Conservation (phyloP, 1,140 invertebrate genomes). For the Drosophila grimshawi region DNA sequence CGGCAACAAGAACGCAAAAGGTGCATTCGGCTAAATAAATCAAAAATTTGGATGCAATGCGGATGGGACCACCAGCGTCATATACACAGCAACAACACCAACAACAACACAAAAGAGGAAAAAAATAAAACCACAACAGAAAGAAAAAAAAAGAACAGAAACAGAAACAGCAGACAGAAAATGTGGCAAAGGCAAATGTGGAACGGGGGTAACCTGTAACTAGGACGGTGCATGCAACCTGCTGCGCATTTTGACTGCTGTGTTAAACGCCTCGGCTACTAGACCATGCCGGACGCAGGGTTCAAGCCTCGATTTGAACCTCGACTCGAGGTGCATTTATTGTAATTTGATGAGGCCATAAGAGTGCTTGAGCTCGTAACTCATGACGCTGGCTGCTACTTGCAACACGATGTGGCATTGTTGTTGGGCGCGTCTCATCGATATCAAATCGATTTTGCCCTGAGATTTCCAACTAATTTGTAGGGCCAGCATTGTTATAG, state of each 20-base stretch:
- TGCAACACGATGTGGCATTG: conserved; percentile 41
- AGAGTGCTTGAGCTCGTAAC: conserved; percentile 58
- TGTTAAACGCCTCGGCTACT: conserved; percentile 46
- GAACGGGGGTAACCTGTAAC: conserved; percentile 1
- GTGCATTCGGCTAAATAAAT: conserved; percentile 70
- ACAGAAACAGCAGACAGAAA: conserved; percentile 28
- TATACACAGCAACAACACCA: conserved; percentile 55
- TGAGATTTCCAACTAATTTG: conserved; percentile 73
- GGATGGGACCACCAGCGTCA: conserved; percentile 66
- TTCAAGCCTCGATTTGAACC: too few relatives aligned
- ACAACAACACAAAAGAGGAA: conserved; percentile 20
- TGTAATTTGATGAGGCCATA: conserved; percentile 52
- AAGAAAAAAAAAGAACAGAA: conserved; percentile 9
- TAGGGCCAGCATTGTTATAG: conserved; percentile 37
- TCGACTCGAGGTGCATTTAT: neutral
- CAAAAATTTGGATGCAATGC: conserved; percentile 62
- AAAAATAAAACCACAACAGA: conserved; percentile 15
- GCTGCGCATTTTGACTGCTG: conserved; percentile 56
- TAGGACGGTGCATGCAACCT: conserved; percentile 44
- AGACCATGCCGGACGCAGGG: conserved; percentile 8
- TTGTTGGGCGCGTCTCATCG: conserved; percentile 36
- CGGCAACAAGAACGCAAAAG: conserved; percentile 31
- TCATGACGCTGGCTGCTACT: conserved; percentile 52
- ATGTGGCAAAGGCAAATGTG: neutral
- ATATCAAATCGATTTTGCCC: conserved; percentile 73